Evolutionary conservation across 2,888 invertebrate genomes (phyloP), one percentile per base, ranked within the genome.

Genomic region (Agrochola litura): DNA sequence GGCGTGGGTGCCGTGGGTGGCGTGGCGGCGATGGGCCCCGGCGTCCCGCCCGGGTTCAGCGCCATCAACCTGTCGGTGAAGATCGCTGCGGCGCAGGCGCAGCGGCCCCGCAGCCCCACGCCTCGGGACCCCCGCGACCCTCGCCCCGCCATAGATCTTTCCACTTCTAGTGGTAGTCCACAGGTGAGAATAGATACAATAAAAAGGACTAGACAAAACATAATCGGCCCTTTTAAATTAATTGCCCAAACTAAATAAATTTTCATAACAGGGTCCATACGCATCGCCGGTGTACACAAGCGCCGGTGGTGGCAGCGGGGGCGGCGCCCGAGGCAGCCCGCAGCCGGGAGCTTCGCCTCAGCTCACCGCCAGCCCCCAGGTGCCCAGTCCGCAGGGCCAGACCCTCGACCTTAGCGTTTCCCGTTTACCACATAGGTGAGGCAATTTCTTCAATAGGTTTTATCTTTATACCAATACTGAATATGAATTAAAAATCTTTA

Each of bases 381-480:
- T 98, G 96, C 98, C 98, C 92, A 98, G 98, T 97, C 98, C 98
- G 84, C 98, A 98, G 97, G 98, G 98, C 90, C 98, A 99, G 95
- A 98, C 98, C 90, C 97, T 98, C 94, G 98, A 99, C 97, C 97
- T 98, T 94, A 98, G 98, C 95, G 98, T 99, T 90, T 98, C 98
- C 95, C 97, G 98, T 95, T 97, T 98, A 95, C 98, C 98, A 93
- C 98, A 98, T 97, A 98, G 98, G 98, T 98, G 97, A 96, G 96
- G 95, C 94, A 92, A 90, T 86, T 79, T 81, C 68, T 87, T 82
- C 77, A 70, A 82, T 85, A 86, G 86, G 79, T 79, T 72, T 74
- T 49, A 60, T 52, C 22, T 52, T 69, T 63, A 19, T 72, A 66
- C 68, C 56, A 43, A 60, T 49, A 76, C 37, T 69, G 66, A 74